These are phyloP conservation scores for Cyanoderma ruficeps DNA, from an alignment of 2,113 vertebrate genomes.

Conservation along the genomic window DNA sequence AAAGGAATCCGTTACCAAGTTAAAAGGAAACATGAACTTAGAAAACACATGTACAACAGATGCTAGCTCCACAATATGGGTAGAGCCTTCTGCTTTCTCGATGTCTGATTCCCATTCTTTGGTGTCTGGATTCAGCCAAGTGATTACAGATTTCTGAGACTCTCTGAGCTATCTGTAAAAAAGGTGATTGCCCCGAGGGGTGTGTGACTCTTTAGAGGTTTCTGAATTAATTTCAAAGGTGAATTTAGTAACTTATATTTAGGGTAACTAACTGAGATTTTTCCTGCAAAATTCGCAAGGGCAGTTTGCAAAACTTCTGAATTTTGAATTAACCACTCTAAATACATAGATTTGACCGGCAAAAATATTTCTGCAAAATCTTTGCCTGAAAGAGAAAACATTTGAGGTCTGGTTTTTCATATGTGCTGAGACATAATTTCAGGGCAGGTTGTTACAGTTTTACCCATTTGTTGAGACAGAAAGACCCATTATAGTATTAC, in stretches of 20 bases:
- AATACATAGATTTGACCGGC: not conserved
- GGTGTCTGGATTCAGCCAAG: not conserved
- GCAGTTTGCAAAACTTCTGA: not conserved
- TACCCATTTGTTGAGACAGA: not conserved
- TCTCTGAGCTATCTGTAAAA: not conserved
- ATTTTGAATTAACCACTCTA: not conserved
- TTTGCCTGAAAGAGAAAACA: not conserved
- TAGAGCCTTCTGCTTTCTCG: too few relatives aligned
- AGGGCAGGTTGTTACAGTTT: not conserved
- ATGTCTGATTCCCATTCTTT: not conserved
- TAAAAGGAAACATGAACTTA: not conserved
- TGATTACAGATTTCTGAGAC: not conserved
- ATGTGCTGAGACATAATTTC: not conserved
- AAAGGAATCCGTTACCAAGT: not conserved
- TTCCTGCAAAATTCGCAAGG: not conserved
- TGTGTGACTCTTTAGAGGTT: not conserved
- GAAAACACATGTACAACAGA: not conserved
- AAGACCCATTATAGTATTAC: not conserved
- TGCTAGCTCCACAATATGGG: not conserved
- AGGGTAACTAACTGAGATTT: not conserved
- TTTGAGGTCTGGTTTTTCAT: not conserved
- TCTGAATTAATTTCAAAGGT: not conserved
- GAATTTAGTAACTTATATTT: not conserved
- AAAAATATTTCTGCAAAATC: not conserved
- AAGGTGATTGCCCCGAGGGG: not conserved